These are phyloP conservation scores for Lottia scabra DNA, from an alignment of 2,888 invertebrate species.

Conservation along the genomic window DNA sequence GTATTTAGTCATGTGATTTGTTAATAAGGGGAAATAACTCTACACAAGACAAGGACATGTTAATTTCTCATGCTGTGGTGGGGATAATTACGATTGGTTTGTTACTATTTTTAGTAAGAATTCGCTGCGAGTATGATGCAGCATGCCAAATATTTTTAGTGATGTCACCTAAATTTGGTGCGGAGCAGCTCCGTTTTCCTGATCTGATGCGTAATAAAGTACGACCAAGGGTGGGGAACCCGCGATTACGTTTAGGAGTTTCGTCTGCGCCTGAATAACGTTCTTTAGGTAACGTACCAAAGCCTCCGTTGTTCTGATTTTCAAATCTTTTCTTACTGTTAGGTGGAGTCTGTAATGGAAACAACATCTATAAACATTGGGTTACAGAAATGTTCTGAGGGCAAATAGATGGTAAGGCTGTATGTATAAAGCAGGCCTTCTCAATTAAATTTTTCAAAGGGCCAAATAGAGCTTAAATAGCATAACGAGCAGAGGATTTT, in stretches of 20 bases:
- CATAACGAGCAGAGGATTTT: no score
- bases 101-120: constrained; percentile 6
- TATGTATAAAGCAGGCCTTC: no score
- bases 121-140: background rate
- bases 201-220: constrained; percentile 69
- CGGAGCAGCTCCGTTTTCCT: constrained; percentile 83
- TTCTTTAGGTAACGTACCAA: constrained; percentile 63
- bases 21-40: background rate
- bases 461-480: no score
- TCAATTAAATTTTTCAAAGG: no score
- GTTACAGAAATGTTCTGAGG: no score
- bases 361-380: no score
- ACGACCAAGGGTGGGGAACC: constrained; percentile 77
- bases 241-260: constrained; percentile 34
- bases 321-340: constrained; percentile 32
- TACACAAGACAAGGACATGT: background rate
- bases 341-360: constrained; percentile 78
- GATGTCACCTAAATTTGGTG: constrained; percentile 88
- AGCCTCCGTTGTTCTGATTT: constrained; percentile 38
- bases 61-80: background rate
- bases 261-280: constrained; percentile 34
- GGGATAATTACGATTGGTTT: no score
- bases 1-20: background rate
- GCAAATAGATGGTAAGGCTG: no score
- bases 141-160: constrained; percentile 24